These are phyloP conservation scores for Montipora capricornis DNA, from an alignment of 64 coral and sea anemone species.

Conservation along the genomic window DNA sequence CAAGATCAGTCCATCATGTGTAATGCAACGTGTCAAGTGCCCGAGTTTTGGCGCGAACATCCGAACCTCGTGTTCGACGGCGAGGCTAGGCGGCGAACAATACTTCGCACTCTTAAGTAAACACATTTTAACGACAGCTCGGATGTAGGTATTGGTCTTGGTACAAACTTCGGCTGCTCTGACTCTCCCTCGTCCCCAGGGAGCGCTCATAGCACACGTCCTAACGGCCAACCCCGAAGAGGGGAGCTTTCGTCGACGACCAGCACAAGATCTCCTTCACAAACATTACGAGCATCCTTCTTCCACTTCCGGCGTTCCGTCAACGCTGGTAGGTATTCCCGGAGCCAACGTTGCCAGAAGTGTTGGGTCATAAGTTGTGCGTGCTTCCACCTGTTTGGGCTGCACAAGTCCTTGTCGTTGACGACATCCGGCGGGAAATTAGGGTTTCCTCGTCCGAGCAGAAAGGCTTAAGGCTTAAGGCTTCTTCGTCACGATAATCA, in stretches of 20 bases:
- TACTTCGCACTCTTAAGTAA: conserved; percentile 19
- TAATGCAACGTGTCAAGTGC: neutral
- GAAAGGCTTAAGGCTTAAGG: conserved; percentile 70
- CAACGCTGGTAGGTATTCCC: conserved; percentile 56
- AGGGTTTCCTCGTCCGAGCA: conserved; percentile 45
- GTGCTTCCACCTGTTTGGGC: too few relatives aligned
- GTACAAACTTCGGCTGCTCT: conserved; percentile 48
- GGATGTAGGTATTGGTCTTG: conserved; percentile 22
- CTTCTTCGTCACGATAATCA: conserved; percentile 59
- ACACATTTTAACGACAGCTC: conserved; percentile 59
- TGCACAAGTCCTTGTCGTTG: too few relatives aligned
- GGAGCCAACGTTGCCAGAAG: conserved; percentile 31
- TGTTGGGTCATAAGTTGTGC: too few relatives aligned
- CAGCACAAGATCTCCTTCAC: conserved; percentile 62
- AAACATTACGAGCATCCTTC: conserved; percentile 27
- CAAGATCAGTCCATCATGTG: too few relatives aligned
- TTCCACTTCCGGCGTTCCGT: conserved; percentile 31
- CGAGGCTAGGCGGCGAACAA: neutral
- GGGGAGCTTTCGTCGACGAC: conserved; percentile 55
- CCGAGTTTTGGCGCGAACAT: conserved; percentile 6
- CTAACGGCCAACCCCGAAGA: conserved; percentile 38
- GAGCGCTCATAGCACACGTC: neutral
- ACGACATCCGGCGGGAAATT: too few relatives aligned
- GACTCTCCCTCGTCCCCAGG: conserved; percentile 47
- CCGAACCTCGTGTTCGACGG: conserved; percentile 1